Evolutionary conservation across 2,888 invertebrate genomes (phyloP).

Genomic region (Capitulum mitella): DNA sequence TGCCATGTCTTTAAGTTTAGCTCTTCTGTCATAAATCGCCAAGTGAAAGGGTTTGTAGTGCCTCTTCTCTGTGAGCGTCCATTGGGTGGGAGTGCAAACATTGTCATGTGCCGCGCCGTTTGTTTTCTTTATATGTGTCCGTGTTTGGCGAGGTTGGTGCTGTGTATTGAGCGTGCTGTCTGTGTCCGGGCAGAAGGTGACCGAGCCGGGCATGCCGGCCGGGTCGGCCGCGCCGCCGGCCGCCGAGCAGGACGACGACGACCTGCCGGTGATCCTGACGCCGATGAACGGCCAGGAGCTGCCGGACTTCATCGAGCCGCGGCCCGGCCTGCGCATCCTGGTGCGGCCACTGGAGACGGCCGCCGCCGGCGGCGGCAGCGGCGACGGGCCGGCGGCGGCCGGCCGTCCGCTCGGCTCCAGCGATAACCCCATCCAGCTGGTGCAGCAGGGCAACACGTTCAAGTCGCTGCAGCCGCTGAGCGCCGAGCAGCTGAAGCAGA

Average conservation of each 20-base stretch:
- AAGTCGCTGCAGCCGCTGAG: conserved; percentile 52
- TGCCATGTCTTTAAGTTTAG: too few relatives aligned
- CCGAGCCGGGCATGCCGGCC: too few relatives aligned
- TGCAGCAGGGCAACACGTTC: conserved; percentile 54
- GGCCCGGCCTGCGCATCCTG: background rate
- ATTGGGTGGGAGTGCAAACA: too few relatives aligned
- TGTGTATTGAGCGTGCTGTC: too few relatives aligned
- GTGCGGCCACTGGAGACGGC: background rate
- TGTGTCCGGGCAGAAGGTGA: too few relatives aligned
- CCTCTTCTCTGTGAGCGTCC: too few relatives aligned
- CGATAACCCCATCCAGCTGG: conserved; percentile 53
- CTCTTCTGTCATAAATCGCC: too few relatives aligned
- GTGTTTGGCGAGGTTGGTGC: too few relatives aligned
- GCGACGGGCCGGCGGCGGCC: background rate
- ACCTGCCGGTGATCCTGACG: background rate
- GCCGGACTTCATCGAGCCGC: background rate
- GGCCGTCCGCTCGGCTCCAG: conserved; percentile 47
- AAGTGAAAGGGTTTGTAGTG: too few relatives aligned
- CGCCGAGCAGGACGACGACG: background rate
- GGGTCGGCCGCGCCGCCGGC: too few relatives aligned
- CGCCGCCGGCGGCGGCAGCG: background rate
- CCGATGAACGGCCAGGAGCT: background rate
- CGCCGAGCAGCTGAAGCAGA: conserved; percentile 51
- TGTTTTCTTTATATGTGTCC: too few relatives aligned
- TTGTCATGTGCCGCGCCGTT: too few relatives aligned